Evolutionary conservation across 2,797 vertebrate genomes (phyloP), one percentile per base, ranked within the genome.

Genomic region (Spinus olivaceus): DNA sequence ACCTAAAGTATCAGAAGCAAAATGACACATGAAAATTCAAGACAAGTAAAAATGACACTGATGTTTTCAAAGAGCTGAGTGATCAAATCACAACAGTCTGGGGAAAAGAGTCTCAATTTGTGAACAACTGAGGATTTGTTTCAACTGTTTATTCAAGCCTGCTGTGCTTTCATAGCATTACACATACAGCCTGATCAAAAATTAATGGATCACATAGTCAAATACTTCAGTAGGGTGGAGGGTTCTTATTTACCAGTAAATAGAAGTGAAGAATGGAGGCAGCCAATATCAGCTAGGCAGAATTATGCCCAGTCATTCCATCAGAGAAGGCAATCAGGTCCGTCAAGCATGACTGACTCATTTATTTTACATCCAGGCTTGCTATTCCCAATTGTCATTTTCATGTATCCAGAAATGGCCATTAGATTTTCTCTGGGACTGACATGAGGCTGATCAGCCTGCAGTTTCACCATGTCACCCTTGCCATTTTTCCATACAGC

Each of bases 1-100:
- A 94, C 66, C 98, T 98, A 79, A 87, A 97, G 74, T 59, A 95
- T 50, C 23, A 96, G 67, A 71, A 93, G 42, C 54, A 94, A 93
- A 94, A 54, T 12, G 11, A 73, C 54, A 70, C 4, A 22, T 14
- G 39, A 84, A 86, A 81, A 88, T 33, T 63, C 39, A 76, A 57
- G 44, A 63, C 49, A 22, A 73, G 63, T 42, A 69, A 69, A 80
- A 76, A 37, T 13, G 15, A 47, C 46, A 35, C 14, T 5, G 42
- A 46, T 41, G 5, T 56, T 87, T 85, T 67, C 64, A 57, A 85
- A 89, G 24, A 74, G 33, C 24, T 81, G 76, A 95, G 20, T 24
- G 56, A 63, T 63, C 35, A 70, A 85, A 87, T 76, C 65, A 69
- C 30, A 83, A 47, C 33, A 50, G 32, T 63, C 64, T 5, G 3